Conservation (phyloP, 2,797 vertebrate genomes). For the Xenops minutus region DNA sequence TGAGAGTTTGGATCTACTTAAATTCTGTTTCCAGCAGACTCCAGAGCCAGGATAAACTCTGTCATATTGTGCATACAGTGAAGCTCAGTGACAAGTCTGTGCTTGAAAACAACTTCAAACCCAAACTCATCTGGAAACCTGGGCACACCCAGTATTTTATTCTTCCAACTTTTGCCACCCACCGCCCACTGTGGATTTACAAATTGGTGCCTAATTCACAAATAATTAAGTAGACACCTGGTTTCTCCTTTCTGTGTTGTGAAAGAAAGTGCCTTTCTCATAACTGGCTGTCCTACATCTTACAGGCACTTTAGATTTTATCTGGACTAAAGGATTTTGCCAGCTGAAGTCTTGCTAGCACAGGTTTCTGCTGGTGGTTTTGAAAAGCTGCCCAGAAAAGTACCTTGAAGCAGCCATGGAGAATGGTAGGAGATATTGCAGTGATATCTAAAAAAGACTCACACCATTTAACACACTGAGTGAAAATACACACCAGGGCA, state of each 20-base stretch:
- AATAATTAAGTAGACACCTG: background rate
- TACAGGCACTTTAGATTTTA: slow-evolving; percentile 29
- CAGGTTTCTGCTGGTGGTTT: slow-evolving; percentile 28
- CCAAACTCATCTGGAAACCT: background rate
- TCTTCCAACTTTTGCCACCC: background rate
- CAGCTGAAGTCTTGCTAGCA: background rate
- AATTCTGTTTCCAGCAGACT: background rate
- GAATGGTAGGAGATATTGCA: background rate
- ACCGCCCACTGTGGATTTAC: background rate
- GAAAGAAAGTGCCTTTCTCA: slow-evolving; percentile 15
- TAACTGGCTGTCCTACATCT: background rate
- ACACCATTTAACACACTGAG: background rate
- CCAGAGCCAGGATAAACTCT: background rate
- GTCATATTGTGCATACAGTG: background rate
- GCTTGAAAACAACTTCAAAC: slow-evolving; percentile 18
- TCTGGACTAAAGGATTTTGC: slow-evolving; percentile 6
- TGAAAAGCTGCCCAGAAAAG: slow-evolving; percentile 31
- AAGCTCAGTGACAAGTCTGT: background rate
- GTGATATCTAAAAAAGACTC: background rate
- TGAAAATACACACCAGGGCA: background rate
- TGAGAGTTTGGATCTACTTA: background rate
- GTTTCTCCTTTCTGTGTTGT: background rate
- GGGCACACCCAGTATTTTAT: background rate
- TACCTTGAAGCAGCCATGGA: background rate
- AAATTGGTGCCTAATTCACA: slow-evolving; percentile 22